Percentiles rank a stretch among this genome's conserved stretches.
phyloP scores from a whole-genome alignment of 2,888 invertebrate species.

The Cheilosia urbana region DNA sequence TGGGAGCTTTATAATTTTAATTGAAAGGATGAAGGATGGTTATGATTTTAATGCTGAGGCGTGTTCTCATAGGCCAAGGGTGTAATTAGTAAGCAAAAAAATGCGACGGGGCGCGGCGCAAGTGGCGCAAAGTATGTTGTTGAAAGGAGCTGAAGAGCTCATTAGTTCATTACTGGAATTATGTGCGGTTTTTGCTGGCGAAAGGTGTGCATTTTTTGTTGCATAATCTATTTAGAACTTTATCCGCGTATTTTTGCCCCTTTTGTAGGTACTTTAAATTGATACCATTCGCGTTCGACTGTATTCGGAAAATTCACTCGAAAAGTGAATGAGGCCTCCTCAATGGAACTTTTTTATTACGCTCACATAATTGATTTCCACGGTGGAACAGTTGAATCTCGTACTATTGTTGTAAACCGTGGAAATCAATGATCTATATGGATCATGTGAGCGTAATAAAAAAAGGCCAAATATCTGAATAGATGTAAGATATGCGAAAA shows the following conservation, averaged over 20 bases:
- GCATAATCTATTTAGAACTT: background rate
- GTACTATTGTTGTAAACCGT: too few species aligned
- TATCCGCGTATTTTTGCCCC: too few species aligned
- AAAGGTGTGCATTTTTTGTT: background rate
- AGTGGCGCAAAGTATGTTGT: background rate
- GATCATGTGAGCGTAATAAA: too few species aligned
- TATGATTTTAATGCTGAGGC: slow-evolving; percentile 45
- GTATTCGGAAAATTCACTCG: too few species aligned
- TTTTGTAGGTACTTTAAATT: too few species aligned
- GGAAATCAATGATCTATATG: too few species aligned
- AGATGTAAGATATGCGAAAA: background rate
- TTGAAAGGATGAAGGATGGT: slow-evolving; percentile 42
- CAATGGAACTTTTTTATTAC: too few species aligned
- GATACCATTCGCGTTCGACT: too few species aligned
- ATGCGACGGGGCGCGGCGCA: slow-evolving; percentile 1
- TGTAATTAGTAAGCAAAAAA: slow-evolving; percentile 52
- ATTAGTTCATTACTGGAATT: slow-evolving; percentile 36
- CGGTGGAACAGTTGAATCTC: too few species aligned
- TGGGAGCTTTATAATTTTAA: slow-evolving; percentile 45
- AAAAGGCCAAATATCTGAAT: too few species aligned
- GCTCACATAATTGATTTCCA: too few species aligned
- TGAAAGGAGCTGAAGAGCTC: slow-evolving; percentile 19
- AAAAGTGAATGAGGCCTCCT: too few species aligned
- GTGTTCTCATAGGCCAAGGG: slow-evolving; percentile 12
- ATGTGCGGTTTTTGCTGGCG: background rate